Base-by-base conservation (phyloP, 1,140 invertebrate genomes). In the Chionoecetes opilio region DNA sequence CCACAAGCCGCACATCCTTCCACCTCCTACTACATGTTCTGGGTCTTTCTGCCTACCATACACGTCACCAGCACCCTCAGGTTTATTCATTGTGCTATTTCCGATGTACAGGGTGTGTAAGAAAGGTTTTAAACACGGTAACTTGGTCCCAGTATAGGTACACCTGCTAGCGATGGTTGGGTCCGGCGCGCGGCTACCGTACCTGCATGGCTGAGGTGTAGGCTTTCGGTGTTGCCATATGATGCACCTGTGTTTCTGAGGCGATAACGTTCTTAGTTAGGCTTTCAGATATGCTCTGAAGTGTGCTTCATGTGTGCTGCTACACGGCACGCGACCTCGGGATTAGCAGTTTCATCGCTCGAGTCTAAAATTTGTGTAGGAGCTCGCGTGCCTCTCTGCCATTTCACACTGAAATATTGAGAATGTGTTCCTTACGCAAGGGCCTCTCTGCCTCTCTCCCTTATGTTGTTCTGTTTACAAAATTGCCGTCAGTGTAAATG, bases 401-500 rank as follows among this genome's bases (percentile, higher is more conserved):
- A 29, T 53, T 91, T 75, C 53, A 6, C 53, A 32, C 37, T 32
- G 34, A 29, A 93, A 93, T 31, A 86, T n/a, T 46, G 35, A 46
- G n/a, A 85, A 29, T 31, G 41, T 82, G 37, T 32, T 93, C 84
- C 53, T 37, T 84, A 37, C 41, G 93, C 32, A 75, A n/a, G 3
- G 84, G 85, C 11, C 75, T 38, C 82, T 29, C 11, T 63, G 82
- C 63, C 88, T 82, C 93, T 32, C 17, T 37, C 29, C 53, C 75
- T 95, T 95, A 95, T 95, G 94, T 75, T 87, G 35, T 53, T 91
- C 94, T 95, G 91, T 92, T 95, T 92, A 92, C 94, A 95, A 95
- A 95, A 95, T 95, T 95, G 94, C 94, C 94, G 94, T 95, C 94
- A 95, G 94, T 95, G 94, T 95, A 95, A 95, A 95, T 91, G 94